These are phyloP conservation scores for Serranus cabrilla DNA, from an alignment of 2,797 vertebrate species.

Conservation along the genomic window DNA sequence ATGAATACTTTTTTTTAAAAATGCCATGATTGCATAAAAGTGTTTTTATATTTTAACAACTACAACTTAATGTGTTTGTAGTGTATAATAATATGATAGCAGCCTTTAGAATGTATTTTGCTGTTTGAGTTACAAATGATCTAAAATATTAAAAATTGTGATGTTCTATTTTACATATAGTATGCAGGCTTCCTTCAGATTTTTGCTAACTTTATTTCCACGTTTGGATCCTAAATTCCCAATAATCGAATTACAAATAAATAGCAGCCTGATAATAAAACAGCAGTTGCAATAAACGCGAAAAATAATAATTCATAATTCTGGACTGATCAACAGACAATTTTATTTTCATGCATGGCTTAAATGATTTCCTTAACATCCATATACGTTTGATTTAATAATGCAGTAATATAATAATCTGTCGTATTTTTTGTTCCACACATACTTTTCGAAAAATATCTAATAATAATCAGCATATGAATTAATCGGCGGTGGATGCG, in stretches of 20 bases:
- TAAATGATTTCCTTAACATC: neutral
- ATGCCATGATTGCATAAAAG: neutral
- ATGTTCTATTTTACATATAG: neutral
- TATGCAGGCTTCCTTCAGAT: neutral
- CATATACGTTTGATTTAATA: neutral
- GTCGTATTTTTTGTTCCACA: rapidly evolving
- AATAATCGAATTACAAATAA: neutral
- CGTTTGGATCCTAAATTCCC: neutral
- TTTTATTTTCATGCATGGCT: neutral
- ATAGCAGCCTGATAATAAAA: neutral
- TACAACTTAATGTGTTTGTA: neutral
- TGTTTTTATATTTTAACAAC: rapidly evolving
- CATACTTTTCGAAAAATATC: neutral
- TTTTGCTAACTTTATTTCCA: neutral
- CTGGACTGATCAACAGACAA: neutral
- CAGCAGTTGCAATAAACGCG: neutral
- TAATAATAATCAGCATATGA: neutral
- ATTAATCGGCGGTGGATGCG: neutral
- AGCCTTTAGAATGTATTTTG: neutral
- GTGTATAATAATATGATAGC: neutral
- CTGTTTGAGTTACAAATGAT: neutral
- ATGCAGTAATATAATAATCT: neutral
- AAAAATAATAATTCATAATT: neutral
- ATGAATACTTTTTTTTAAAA: neutral
- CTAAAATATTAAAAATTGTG: neutral